Base-by-base conservation (phyloP, 2,888 invertebrate genomes). In the Meteorus colon region DNA sequence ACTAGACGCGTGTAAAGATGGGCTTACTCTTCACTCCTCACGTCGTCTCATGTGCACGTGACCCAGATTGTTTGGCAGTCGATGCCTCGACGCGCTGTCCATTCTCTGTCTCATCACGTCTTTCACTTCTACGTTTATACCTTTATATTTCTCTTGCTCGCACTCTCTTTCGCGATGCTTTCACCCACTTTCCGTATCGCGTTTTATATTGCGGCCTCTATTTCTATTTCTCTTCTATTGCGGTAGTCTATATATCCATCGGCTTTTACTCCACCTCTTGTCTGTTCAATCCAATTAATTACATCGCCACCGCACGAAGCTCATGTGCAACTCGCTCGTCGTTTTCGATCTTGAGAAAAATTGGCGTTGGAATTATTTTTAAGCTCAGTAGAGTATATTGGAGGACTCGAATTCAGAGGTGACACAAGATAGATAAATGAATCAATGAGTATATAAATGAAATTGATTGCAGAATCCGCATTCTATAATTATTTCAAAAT, bases 281-380 rank as follows among this genome's bases (percentile, higher is more conserved):
- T 65, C 14, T 24, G 8, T 59, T 55, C 55, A 55, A 70, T 70
- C 37, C 59, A 55, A 70, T 70, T 70, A 59, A 70, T 70, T 70
- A 70, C 31, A 70, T 51, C 31, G 34, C 37, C 37, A 12, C 59
- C 69, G 27, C 12, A 59, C 6, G 31, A n/a, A 19, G 24, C 55
- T 55, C n/a, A 8, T 19, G 19, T 19, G 8, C 24, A 6, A 41
- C 41, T 41, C 41, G 12, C 41, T 41, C 12, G 41, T 12, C 41
- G 12, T 41, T 41, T 41, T 41, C 8, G 41, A 41, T 41, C 41
- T 41, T 12, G 12, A 12, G 8, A 12, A 41, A 41, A 41, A 41
- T 12, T 41, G 41, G 1, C 8, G 12, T 41, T 41, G 41, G 12
- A 41, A 12, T 41, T 41, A 41, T 41, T 41, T 10, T 41, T 41